Evolutionary conservation across 2,113 vertebrate species (phyloP), one percentile per base, ranked within the genome.

Genomic region (Rhagologus leucostigma): DNA sequence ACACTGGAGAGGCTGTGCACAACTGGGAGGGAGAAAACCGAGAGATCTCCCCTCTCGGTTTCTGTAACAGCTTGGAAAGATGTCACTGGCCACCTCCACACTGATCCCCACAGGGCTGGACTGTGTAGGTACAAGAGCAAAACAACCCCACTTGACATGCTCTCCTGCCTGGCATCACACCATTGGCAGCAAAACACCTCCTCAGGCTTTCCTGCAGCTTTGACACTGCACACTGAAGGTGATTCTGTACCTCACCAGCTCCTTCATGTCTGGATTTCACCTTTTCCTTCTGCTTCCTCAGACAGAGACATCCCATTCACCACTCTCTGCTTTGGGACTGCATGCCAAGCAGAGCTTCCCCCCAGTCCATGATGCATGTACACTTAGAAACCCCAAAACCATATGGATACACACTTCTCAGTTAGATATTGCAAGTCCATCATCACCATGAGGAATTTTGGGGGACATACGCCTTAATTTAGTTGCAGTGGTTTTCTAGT

Each of bases 361-460:
- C 65, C 5, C 0, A 53, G 4, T 22, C 65, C 2, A 0, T 24
- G 37, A 11, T 71, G 37, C 73, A 47, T 5, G 1, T 9, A 21
- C 35, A 49, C 55, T 35, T 7, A 13, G 27, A 75, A 52, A 75
- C 27, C 49, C 52, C 62, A 49, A 80, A 35, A 1, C 10, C 39
- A 7, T 2, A 7, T 0, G 0, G 33, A n/a, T 62, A 33, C 1
- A 2, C 46, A 16, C 30, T 44, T 35, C 52, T 57, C 12, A 0
- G 4, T 26, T 4, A 56, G 32, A 56, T 59, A 39, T 12, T 35
- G 37, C 1, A 15, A 69, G 71, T 10, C 55, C 73, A 26, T 56
- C 39, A 6, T 29, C 65, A 11, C 62, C 26, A 5, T 1, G 5
- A 71, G 69, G 71, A 67, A 32, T 60, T 65, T 3, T 3, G 52